phyloP scores from a whole-genome alignment of 1,140 invertebrate genomes.

The Dinoponera quadriceps region DNA sequence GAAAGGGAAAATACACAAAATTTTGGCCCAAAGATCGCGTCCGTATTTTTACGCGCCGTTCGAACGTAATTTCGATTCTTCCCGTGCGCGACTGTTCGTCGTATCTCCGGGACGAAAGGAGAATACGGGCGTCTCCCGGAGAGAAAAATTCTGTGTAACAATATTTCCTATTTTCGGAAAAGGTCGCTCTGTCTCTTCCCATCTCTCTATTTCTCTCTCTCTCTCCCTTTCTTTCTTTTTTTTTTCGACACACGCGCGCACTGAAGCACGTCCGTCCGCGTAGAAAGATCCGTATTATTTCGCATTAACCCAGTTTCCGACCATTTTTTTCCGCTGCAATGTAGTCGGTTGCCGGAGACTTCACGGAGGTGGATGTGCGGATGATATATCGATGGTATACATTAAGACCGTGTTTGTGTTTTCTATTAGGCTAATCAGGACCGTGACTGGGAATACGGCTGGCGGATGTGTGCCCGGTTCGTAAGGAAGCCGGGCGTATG shows the following conservation, averaged over 20 bases:
- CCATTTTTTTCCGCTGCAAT: background rate
- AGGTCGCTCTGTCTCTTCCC: background rate
- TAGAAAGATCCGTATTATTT: constrained; percentile 65
- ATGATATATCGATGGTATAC: constrained; percentile 79
- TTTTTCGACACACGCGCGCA: constrained; percentile 3
- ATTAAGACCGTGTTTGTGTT: constrained; percentile 78
- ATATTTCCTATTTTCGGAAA: constrained; percentile 28
- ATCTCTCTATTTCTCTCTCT: too few species aligned
- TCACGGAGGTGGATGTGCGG: constrained; percentile 60
- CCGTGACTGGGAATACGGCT: constrained; percentile 80
- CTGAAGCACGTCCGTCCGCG: background rate
- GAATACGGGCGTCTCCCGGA: background rate
- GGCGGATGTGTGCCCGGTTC: constrained; percentile 68
- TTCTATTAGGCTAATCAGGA: constrained; percentile 82
- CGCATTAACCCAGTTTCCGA: constrained; percentile 70
- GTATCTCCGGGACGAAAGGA: background rate
- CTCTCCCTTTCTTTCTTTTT: too few species aligned
- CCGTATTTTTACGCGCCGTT: constrained; percentile 8
- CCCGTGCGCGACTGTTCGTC: background rate
- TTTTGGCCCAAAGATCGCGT: background rate
- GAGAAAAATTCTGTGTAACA: background rate
- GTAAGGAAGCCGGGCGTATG: constrained; percentile 47
- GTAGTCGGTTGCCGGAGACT: constrained; percentile 13
- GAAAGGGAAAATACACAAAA: background rate
- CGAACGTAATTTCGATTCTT: background rate